Conservation (phyloP, 2,888 invertebrate genomes). For the Uloborus plumipes region DNA sequence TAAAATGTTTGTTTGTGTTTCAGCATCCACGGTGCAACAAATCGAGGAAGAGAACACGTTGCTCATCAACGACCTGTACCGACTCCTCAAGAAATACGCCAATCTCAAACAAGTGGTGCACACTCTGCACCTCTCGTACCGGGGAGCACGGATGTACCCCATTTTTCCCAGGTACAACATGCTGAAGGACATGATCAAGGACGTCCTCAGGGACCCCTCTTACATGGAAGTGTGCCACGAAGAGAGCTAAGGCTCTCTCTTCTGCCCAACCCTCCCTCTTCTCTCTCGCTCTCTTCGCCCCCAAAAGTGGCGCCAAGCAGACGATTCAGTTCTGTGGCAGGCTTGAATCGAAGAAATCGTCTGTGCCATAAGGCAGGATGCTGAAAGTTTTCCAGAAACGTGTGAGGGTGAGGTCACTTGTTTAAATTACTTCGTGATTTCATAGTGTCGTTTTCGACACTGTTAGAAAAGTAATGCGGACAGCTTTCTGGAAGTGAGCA, state of each 20-base stretch:
- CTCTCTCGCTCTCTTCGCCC: conserved; percentile 3
- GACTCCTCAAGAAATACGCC: conserved; percentile 91
- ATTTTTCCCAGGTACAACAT: conserved; percentile 94
- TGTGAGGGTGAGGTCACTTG: too few relatives aligned
- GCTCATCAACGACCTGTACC: conserved; percentile 92
- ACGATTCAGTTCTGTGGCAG: too few relatives aligned
- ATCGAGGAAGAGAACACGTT: conserved; percentile 94
- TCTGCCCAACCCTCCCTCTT: conserved; percentile 29
- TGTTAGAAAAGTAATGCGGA: too few relatives aligned
- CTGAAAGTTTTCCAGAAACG: too few relatives aligned
- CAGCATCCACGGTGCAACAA: conserved; percentile 88
- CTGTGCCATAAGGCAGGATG: too few relatives aligned
- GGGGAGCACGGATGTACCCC: conserved; percentile 91
- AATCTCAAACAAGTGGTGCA: conserved; percentile 89
- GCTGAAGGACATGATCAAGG: conserved; percentile 97
- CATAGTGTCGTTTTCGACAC: too few relatives aligned
- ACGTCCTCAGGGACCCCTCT: conserved; percentile 94
- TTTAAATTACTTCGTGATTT: too few relatives aligned
- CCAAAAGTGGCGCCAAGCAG: neutral
- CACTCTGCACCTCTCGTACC: conserved; percentile 87
- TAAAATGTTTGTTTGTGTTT: conserved; percentile 5
- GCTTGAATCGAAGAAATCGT: too few relatives aligned
- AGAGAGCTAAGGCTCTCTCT: conserved; percentile 66
- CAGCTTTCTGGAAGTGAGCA: too few relatives aligned
- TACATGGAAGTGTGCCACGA: conserved; percentile 98